Evolutionary conservation across 2,888 invertebrate species (phyloP), one percentile per base, ranked within the genome.

Genomic region (Drosophila fulvimacula): DNA sequence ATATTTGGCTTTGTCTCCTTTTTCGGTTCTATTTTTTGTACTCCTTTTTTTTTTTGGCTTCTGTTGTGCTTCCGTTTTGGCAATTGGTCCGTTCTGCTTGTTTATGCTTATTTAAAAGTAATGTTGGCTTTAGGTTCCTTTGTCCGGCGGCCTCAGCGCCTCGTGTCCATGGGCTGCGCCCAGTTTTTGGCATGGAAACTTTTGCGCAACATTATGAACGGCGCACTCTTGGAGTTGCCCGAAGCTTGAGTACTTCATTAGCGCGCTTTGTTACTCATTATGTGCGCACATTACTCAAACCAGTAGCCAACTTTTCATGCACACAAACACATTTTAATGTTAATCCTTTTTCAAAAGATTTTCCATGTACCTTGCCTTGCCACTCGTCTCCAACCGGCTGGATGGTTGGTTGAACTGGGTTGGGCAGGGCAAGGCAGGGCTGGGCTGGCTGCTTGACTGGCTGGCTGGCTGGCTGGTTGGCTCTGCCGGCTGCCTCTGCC

Each of bases 181-280:
- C 44, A 34, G 38, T 48, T 58, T 46, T 57, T 51, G 53, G 48
- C 48, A 48, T 52, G 21, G 21, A n/a, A 75, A 63, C 39, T 73
- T 62, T 77, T 56, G 49, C 63, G 56, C 67, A 48, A 41, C 62
- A 59, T 57, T 41, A 48, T 56, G 27, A 36, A 48, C 24, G 49
- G 13, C 53, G 34, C 41, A 39, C 67, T 68, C 39, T 59, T 63
- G 11, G 24, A 72, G 72, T 67, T 53, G 79, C 79, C 75, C n/a
- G 56, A 21, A 70, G 81, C 73, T 65, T 70, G 88, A 88, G 83
- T 88, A 88, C 89, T 83, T 83, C 83, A 83, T 88, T 83, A 83
- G 83, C 87, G 76, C 84, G 84, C 83, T 86, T 83, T 83, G 87
- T 83, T 81, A 83, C 88, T 88, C 81, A 86, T 88, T 83, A 83